These are phyloP conservation scores for Sinohyriopsis cumingii DNA, from an alignment of 2,888 invertebrate species.

Conservation along the genomic window DNA sequence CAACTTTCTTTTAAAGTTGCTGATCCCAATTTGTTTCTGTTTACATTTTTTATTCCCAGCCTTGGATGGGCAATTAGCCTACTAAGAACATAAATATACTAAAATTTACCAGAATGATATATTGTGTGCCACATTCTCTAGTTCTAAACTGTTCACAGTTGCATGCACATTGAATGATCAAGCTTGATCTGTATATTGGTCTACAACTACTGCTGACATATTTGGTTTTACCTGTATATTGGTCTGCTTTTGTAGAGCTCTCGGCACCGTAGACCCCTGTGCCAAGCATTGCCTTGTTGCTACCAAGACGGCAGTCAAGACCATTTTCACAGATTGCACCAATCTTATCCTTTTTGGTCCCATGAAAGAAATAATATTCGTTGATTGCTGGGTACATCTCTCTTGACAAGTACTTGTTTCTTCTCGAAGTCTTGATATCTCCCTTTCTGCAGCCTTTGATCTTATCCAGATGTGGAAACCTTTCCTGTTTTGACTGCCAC, in stretches of 20 bases:
- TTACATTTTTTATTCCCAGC: no score
- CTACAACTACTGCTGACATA: no score
- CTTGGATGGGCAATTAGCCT: no score
- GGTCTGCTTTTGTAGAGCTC: slow-evolving; percentile 55
- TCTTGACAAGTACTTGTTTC: slow-evolving; percentile 8
- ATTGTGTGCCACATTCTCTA: no score
- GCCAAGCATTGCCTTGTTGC: slow-evolving; percentile 47
- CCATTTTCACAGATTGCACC: slow-evolving; percentile 43
- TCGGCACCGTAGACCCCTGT: slow-evolving; percentile 55
- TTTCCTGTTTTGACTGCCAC: not conserved
- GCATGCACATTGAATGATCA: no score
- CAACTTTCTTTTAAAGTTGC: no score
- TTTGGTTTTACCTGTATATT: slow-evolving; percentile 25
- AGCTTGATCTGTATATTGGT: no score
- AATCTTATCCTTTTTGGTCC: slow-evolving; percentile 41
- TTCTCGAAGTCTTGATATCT: slow-evolving; percentile 7
- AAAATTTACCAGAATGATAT: no score
- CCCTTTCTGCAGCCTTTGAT: slow-evolving; percentile 9
- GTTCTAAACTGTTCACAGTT: no score
- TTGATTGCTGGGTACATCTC: slow-evolving; percentile 44
- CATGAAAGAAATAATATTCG: slow-evolving; percentile 57
- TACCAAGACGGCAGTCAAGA: slow-evolving; percentile 40
- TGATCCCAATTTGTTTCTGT: no score
- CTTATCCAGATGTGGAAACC: slow-evolving; percentile 20
- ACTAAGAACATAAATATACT: no score